These are phyloP conservation scores for Carapus acus DNA, from an alignment of 2,797 vertebrate species.

Conservation along the genomic window DNA sequence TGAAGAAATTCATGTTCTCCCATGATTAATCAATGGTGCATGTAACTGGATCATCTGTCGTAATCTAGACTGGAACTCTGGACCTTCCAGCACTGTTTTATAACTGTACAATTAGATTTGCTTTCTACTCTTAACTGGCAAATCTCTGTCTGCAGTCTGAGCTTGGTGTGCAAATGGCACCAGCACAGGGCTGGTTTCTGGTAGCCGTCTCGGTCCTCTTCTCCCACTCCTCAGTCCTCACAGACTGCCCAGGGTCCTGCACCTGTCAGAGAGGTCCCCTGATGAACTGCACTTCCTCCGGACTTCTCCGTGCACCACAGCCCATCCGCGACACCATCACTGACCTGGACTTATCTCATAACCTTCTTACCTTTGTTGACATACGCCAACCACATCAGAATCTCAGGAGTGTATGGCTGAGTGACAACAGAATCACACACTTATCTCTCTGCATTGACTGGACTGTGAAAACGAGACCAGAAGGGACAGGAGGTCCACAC, in stretches of 20 bases:
- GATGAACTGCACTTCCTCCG: slow-evolving; percentile 74
- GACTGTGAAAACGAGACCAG: too few relatives aligned
- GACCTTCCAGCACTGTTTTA: too few relatives aligned
- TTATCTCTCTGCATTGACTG: slow-evolving; percentile 68
- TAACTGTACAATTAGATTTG: too few relatives aligned
- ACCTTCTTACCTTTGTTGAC: slow-evolving; percentile 55
- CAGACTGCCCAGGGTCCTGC: slow-evolving; percentile 63
- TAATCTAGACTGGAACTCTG: too few relatives aligned
- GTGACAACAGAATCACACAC: slow-evolving; percentile 71
- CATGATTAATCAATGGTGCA: too few relatives aligned
- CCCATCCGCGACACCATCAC: slow-evolving; percentile 39
- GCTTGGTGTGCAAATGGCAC: slow-evolving; percentile 59
- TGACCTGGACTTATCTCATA: slow-evolving; percentile 71
- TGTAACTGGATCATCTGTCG: too few relatives aligned
- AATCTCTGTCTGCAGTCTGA: slow-evolving; percentile 9
- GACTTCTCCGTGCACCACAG: slow-evolving; percentile 53
- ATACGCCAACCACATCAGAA: slow-evolving; percentile 31
- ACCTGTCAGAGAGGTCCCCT: slow-evolving; percentile 50
- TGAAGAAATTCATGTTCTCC: too few relatives aligned
- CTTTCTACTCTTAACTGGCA: neutral
- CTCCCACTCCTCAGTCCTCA: slow-evolving; percentile 27
- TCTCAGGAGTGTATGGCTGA: slow-evolving; percentile 74
- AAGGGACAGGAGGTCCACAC: slow-evolving; percentile 31
- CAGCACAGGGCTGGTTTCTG: slow-evolving; percentile 22
- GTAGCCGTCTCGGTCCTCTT: slow-evolving; percentile 52